A percentile compares a stretch with the other conserved stretches of the same genome.
Conservation (phyloP, 1,140 invertebrate species). For the Galleria mellonella region DNA sequence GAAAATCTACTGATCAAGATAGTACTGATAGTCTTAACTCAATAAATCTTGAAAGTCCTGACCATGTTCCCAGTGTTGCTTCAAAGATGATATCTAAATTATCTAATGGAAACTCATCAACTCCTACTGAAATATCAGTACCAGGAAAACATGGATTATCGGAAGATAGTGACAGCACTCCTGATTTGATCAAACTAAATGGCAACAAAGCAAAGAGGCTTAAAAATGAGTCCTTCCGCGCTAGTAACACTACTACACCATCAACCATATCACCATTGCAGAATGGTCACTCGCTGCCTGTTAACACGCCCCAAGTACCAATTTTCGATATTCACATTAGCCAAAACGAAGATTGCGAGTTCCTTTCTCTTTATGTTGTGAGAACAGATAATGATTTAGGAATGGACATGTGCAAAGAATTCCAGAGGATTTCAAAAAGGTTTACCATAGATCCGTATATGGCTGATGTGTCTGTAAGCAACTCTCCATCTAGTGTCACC, state of each 20-base stretch:
- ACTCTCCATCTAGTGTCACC: constrained; percentile 64
- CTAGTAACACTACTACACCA: constrained; percentile 58
- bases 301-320: constrained; percentile 52
- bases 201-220: constrained; percentile 35
- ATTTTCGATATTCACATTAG: constrained; percentile 63
- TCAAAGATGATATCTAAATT: constrained; percentile 62
- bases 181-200: constrained; percentile 48
- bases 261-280: constrained; percentile 65
- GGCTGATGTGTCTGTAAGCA: constrained; percentile 55
- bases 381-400: constrained; percentile 65
- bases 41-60: constrained; percentile 49
- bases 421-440: constrained; percentile 63
- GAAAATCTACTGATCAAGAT: constrained; percentile 51
- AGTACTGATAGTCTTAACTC: constrained; percentile 56
- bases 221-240: constrained; percentile 54
- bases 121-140: constrained; percentile 38
- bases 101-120: constrained; percentile 65
- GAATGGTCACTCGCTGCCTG: constrained; percentile 60
- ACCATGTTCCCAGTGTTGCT: constrained; percentile 43
- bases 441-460: constrained; percentile 64
- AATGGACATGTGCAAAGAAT: constrained; percentile 66
- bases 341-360: constrained; percentile 66
- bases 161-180: constrained; percentile 39
- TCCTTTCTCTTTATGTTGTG: constrained; percentile 61
- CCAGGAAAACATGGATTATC: constrained; percentile 19